phyloP scores from a whole-genome alignment of 2,797 vertebrate genomes.

The Lophius americanus region DNA sequence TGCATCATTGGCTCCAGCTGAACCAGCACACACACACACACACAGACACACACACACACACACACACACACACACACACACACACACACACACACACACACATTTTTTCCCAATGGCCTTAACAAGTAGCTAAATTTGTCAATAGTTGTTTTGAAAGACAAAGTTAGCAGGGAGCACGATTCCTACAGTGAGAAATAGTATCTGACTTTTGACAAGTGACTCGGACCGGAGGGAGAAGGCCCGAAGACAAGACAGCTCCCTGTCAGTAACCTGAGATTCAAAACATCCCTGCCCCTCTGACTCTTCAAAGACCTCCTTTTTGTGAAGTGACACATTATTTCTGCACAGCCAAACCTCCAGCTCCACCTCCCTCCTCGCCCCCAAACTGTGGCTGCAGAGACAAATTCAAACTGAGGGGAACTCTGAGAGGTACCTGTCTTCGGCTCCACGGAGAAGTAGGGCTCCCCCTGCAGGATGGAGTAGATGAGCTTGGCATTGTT shows the following conservation, averaged over 20 bases:
- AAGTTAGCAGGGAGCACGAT: constrained; percentile 3
- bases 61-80: not conserved
- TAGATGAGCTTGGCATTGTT: constrained; percentile 92
- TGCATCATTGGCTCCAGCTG: constrained; percentile 2
- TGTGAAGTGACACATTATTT: constrained; percentile 16
- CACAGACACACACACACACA: too few relatives aligned
- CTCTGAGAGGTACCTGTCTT: constrained; percentile 85
- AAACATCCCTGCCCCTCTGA: constrained; percentile 1
- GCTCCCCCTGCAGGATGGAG: constrained; percentile 90
- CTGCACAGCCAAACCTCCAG: constrained; percentile 5
- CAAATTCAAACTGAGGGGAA: not conserved
- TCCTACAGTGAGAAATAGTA: constrained; percentile 23
- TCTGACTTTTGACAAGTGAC: constrained; percentile 26
- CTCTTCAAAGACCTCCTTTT: not conserved
- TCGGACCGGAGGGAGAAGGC: not conserved
- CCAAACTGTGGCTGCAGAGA: not conserved
- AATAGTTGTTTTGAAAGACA: constrained; percentile 12
- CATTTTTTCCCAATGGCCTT: not conserved
- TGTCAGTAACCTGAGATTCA: constrained; percentile 4
- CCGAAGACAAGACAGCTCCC: constrained; percentile 1
- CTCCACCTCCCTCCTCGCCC: not conserved
- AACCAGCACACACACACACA: constrained; percentile 3
- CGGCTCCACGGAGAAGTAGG: constrained; percentile 96
- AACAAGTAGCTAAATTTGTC: constrained; percentile 4
- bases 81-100: too few relatives aligned